phyloP scores from a whole-genome alignment of 2,113 vertebrate genomes.

The Stegastes partitus region DNA sequence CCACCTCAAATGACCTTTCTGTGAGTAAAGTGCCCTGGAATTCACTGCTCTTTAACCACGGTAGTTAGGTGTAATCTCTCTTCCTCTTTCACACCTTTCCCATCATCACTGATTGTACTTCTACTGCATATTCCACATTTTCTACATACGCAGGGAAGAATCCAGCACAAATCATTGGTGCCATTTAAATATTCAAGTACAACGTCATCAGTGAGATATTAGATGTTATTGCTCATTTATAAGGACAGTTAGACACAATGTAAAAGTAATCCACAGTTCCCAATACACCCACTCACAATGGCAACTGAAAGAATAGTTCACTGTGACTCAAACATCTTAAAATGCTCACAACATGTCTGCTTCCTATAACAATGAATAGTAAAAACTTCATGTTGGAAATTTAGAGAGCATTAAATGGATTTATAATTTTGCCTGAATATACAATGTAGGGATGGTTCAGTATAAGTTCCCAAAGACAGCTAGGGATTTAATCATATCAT shows the following conservation, averaged over 20 bases:
- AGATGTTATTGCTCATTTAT: background rate
- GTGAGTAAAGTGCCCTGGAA: background rate
- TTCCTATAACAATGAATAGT: no score
- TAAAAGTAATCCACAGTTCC: no score
- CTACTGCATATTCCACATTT: background rate
- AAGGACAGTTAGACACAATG: no score
- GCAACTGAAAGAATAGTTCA: no score
- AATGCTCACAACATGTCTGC: no score
- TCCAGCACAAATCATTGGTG: conserved; percentile 1
- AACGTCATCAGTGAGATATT: background rate
- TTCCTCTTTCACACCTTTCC: background rate
- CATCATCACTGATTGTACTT: background rate
- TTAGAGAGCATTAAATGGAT: no score
- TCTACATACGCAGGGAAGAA: background rate
- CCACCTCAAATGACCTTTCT: background rate
- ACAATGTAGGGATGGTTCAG: background rate
- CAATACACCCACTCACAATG: no score
- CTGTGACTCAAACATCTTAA: no score
- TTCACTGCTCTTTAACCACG: background rate
- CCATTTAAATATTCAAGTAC: background rate
- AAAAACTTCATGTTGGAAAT: no score
- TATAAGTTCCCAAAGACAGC: background rate
- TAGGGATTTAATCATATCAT: background rate
- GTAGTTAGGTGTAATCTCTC: background rate
- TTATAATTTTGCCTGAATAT: no score